Conservation (phyloP, 2,888 invertebrate species). For the Harmothoe impar region DNA sequence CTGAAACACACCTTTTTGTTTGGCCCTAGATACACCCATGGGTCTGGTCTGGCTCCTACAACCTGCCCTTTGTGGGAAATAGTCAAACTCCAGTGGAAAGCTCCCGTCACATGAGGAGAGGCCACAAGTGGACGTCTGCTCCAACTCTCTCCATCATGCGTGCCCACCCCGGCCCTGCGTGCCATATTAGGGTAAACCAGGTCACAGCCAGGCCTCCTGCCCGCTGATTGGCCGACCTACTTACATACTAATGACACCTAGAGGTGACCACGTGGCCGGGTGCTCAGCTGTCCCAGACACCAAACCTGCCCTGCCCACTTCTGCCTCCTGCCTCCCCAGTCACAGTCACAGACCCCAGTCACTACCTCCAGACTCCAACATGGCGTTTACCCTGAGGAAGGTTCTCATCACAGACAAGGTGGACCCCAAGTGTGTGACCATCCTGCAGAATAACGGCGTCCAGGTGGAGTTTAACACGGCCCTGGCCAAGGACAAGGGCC, state of each 20-base stretch:
- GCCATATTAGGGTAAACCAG: constrained; percentile 1
- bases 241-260: neutral
- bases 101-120: too few species aligned
- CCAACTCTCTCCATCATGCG: too few species aligned
- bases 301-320: constrained; percentile 34
- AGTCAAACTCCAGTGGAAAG: too few species aligned
- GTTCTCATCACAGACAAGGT: constrained; percentile 97
- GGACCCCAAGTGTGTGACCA: constrained; percentile 92
- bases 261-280: neutral
- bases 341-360: neutral
- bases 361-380: constrained; percentile 64
- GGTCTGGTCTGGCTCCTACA: too few species aligned
- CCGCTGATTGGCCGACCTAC: neutral
- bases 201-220: neutral
- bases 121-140: too few species aligned
- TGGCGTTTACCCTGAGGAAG: constrained; percentile 76
- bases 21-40: too few species aligned
- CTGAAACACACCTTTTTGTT: too few species aligned
- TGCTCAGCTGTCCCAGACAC: neutral
- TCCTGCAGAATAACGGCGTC: constrained; percentile 90
- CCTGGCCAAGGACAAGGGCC: constrained; percentile 87
- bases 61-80: too few species aligned
- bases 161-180: too few species aligned
- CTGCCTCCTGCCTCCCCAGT: neutral
- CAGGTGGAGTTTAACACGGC: constrained; percentile 91